Percentiles rank a stretch among this genome's conserved stretches.
These are phyloP conservation scores for Crenichthys baileyi DNA, from an alignment of 2,797 vertebrate genomes.

Conservation along the genomic window DNA sequence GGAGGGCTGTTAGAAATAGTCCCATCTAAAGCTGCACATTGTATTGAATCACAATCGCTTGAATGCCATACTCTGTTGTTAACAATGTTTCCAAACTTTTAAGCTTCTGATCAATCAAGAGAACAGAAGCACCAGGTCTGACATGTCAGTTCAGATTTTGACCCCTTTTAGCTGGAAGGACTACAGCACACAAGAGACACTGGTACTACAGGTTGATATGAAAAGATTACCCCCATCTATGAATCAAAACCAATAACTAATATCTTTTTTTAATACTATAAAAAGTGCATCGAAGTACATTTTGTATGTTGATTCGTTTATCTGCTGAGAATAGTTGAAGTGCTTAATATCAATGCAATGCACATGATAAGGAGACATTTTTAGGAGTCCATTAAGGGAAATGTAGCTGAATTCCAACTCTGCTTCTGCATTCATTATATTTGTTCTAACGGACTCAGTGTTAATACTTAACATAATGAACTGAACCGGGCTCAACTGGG, in stretches of 20 bases:
- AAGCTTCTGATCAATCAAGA: neutral
- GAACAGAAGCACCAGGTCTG: neutral
- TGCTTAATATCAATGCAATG: too few species aligned
- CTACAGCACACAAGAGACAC: neutral
- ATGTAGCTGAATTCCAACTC: neutral
- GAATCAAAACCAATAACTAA: neutral
- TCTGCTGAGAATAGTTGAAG: too few species aligned
- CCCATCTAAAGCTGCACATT: neutral
- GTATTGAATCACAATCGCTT: neutral
- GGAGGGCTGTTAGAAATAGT: neutral
- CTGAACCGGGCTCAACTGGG: too few species aligned
- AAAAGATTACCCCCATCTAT: neutral
- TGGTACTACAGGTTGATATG: neutral
- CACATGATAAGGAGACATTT: too few species aligned
- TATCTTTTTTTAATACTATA: too few species aligned
- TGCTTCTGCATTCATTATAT: too few species aligned
- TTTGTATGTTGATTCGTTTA: too few species aligned
- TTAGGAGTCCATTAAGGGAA: too few species aligned
- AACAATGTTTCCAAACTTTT: neutral
- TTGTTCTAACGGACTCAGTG: neutral
- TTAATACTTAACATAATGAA: too few species aligned
- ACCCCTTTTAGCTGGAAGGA: neutral
- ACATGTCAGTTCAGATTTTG: neutral
- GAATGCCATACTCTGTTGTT: neutral
- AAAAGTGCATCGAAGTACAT: too few species aligned